Evolutionary conservation across 2,113 vertebrate species (phyloP).

Genomic region (Illadopsis cleaveri): DNA sequence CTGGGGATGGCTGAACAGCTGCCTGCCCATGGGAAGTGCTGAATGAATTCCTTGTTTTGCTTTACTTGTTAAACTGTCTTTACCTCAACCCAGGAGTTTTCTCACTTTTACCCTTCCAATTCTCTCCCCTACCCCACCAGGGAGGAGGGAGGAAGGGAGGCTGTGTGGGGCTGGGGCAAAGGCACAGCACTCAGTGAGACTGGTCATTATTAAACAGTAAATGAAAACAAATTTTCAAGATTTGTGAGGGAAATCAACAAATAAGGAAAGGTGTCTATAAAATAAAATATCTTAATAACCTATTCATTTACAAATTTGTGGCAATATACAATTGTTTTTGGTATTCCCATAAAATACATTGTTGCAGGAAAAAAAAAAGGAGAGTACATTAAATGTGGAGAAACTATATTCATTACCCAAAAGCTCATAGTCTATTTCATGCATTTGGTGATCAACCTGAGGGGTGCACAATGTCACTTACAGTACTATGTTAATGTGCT

Average conservation of each 20-base stretch:
- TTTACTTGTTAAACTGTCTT: background rate
- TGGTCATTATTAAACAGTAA: background rate
- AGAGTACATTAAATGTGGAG: background rate
- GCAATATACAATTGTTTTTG: background rate
- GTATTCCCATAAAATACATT: background rate
- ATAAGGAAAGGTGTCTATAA: background rate
- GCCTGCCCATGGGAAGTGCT: background rate
- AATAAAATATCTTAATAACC: background rate
- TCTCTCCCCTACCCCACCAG: accelerated
- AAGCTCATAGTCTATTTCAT: background rate
- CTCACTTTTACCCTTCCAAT: background rate
- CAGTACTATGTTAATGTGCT: background rate
- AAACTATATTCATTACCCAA: background rate
- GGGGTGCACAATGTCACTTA: background rate
- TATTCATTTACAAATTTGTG: background rate
- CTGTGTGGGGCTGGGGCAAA: background rate
- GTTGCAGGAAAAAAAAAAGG: background rate
- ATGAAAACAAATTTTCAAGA: background rate
- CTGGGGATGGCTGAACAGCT: background rate
- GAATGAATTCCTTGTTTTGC: background rate
- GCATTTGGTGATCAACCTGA: background rate
- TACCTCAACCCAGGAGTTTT: background rate
- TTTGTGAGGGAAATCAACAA: background rate
- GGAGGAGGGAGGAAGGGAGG: background rate
- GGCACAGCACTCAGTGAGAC: background rate